These are phyloP conservation scores for Machaerirhynchus nigripectus DNA, from an alignment of 2,113 vertebrate genomes.

Conservation along the genomic window DNA sequence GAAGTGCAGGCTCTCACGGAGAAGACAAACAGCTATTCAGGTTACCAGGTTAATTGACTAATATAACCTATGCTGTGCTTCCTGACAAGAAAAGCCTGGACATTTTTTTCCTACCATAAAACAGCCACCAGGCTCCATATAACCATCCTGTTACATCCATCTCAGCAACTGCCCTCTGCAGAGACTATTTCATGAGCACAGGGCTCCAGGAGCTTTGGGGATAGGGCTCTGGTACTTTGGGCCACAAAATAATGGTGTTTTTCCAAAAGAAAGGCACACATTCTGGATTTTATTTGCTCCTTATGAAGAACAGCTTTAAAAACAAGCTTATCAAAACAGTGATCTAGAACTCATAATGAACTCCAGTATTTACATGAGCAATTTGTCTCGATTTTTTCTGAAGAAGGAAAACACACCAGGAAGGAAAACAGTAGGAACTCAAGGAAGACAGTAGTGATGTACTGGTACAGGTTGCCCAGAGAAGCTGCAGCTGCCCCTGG, in stretches of 20 bases:
- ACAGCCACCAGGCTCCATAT: not conserved
- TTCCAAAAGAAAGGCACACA: not conserved
- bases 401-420: not conserved
- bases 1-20: not conserved
- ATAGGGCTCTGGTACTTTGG: not conserved
- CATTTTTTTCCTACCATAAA: slow-evolving; percentile 26
- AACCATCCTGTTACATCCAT: not conserved
- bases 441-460: not conserved
- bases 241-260: not conserved
- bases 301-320: not conserved
- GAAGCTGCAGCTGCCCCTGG: not conserved
- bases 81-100: not conserved
- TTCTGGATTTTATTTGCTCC: not conserved
- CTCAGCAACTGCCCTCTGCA: not conserved
- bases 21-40: slow-evolving; percentile 12
- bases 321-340: not conserved
- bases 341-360: not conserved
- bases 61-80: slow-evolving; percentile 13
- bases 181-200: not conserved
- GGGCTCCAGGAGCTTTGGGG: not conserved
- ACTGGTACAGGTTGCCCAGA: not conserved
- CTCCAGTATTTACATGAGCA: not conserved
- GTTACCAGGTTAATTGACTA: slow-evolving; percentile 47
- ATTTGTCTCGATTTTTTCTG: not conserved
- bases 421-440: not conserved